Conservation (phyloP, 37 sponge, comb jelly and placozoan species). For the Bolinopsis microptera region DNA sequence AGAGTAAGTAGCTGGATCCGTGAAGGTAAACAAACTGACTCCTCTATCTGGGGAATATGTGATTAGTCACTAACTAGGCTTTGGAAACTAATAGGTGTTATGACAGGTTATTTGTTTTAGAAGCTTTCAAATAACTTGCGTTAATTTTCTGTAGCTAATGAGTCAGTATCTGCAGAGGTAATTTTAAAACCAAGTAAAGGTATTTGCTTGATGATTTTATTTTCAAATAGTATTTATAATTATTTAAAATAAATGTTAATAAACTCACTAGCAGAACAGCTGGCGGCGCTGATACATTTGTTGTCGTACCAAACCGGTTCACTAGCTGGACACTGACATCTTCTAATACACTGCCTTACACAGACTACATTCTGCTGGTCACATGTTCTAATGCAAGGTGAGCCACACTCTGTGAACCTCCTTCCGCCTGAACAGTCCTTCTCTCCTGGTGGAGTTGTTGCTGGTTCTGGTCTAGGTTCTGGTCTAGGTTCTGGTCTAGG, state of each 20-base stretch:
- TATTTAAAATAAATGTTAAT: no score
- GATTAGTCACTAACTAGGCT: background rate
- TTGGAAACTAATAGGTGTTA: no score
- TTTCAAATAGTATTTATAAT: no score
- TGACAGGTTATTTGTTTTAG: no score
- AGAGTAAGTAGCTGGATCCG: background rate
- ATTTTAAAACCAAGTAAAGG: no score
- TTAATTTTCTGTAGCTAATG: no score
- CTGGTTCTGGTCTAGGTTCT: background rate
- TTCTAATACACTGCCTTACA: background rate
- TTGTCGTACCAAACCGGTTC: background rate
- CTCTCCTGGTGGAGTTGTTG: background rate
- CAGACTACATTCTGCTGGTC: background rate
- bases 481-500: background rate
- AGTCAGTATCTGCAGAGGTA: no score
- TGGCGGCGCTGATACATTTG: background rate
- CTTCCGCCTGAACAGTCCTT: background rate
- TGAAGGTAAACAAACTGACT: background rate
- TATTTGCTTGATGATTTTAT: no score
- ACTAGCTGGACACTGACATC: slow-evolving; percentile 1
- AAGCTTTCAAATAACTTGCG: no score
- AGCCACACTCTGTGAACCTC: background rate
- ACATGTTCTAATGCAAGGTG: background rate
- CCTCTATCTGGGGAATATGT: background rate
- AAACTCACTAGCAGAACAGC: background rate